A percentile compares a stretch with the other conserved stretches of the same genome.
These are phyloP conservation scores for Hippocampus zosterae DNA, from an alignment of 2,113 vertebrate genomes.

Conservation along the genomic window DNA sequence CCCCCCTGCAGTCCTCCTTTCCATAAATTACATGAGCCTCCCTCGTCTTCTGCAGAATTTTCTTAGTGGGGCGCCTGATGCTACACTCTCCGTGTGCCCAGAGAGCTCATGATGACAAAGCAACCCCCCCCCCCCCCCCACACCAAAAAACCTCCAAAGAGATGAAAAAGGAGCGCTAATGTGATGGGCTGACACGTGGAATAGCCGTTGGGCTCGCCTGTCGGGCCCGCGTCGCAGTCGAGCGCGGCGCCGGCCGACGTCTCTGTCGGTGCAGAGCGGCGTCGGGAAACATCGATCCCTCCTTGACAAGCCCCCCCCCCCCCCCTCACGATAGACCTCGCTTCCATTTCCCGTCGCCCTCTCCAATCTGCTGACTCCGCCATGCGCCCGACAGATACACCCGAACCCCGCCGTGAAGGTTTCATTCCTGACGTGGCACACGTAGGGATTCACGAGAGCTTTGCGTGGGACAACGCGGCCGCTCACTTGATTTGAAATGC, in stretches of 20 bases:
- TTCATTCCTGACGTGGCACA: too few species aligned
- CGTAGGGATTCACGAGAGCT: too few species aligned
- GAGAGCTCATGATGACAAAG: neutral
- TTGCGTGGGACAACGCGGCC: too few species aligned
- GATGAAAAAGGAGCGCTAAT: slow-evolving; percentile 7
- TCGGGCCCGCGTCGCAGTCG: too few species aligned
- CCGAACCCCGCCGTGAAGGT: neutral
- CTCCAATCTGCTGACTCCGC: slow-evolving; percentile 44
- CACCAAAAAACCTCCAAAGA: neutral
- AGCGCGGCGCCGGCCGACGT: slow-evolving; percentile 17
- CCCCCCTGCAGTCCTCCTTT: neutral
- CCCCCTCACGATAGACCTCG: slow-evolving; percentile 15
- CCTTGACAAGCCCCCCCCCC: slow-evolving; percentile 27
- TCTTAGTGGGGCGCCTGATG: slow-evolving; percentile 10
- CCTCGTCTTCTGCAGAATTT: slow-evolving; percentile 18
- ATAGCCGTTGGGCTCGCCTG: neutral
- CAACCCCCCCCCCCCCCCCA: neutral
- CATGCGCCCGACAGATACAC: slow-evolving; percentile 28
- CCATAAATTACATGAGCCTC: slow-evolving; percentile 5
- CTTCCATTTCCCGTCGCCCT: slow-evolving; percentile 24
- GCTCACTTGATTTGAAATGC: too few species aligned
- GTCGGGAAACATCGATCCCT: slow-evolving; percentile 43
- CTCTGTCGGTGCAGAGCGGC: slow-evolving; percentile 35
- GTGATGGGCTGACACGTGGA: slow-evolving; percentile 1
- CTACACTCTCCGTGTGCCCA: neutral